A percentile compares a stretch with the other conserved stretches of the same genome.
These are phyloP conservation scores for human DNA, from an alignment of 2,113 vertebrate species.

Conservation along the genomic window GRCh38 chr15:92447501-92448000, in stretches of 20 bases:
- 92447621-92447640: background rate
- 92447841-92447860: background rate
- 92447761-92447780: background rate
- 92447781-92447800: background rate
- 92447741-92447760: rapidly evolving
- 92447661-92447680: background rate
- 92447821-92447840: background rate
- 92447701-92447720: background rate
- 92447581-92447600: background rate
- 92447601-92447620: background rate
- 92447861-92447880: rapidly evolving
- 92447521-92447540: background rate
- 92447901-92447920: background rate
- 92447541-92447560: background rate
- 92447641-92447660: background rate
- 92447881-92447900: background rate
- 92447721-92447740: background rate
- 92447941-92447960: background rate
- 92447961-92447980: background rate
- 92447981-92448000: background rate
- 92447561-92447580: background rate
- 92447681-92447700: background rate
- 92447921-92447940: background rate
- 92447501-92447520: rapidly evolving
- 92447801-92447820: background rate